Evolutionary conservation across 2,888 invertebrate genomes (phyloP).

Genomic region (Pachymerium ferrugineum): DNA sequence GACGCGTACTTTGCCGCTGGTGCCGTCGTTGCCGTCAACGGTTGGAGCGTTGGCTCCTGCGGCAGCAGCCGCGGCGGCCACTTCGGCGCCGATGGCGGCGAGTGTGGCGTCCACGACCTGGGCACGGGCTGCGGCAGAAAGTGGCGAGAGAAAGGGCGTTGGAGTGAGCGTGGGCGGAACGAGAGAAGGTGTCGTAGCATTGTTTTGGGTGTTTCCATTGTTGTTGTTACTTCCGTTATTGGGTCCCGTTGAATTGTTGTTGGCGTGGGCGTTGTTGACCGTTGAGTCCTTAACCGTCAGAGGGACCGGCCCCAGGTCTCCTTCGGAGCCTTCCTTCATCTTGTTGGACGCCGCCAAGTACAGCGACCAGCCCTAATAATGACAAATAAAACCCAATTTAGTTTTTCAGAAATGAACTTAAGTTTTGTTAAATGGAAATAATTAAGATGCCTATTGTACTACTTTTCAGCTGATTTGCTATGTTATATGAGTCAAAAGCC

Average conservation of each 20-base stretch:
- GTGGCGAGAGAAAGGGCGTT: slow-evolving; percentile 31
- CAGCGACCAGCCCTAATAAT: slow-evolving; percentile 34
- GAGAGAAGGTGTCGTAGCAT: slow-evolving; percentile 29
- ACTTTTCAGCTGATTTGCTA: too few relatives aligned
- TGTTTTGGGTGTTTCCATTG: background rate
- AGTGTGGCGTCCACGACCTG: slow-evolving; percentile 32
- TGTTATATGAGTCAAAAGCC: too few relatives aligned
- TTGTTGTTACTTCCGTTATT: background rate
- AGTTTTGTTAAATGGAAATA: too few relatives aligned
- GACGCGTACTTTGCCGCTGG: slow-evolving; percentile 28
- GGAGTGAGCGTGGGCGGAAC: slow-evolving; percentile 32
- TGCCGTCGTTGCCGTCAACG: slow-evolving; percentile 29
- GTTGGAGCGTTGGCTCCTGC: slow-evolving; percentile 29
- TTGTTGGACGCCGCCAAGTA: slow-evolving; percentile 25
- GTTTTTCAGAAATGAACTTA: too few relatives aligned
- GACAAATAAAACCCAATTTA: background rate
- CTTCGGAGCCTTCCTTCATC: slow-evolving; percentile 38
- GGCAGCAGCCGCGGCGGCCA: slow-evolving; percentile 31
- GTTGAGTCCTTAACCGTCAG: slow-evolving; percentile 31
- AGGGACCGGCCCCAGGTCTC: slow-evolving; percentile 34
- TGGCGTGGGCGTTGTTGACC: slow-evolving; percentile 30
- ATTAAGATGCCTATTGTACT: too few relatives aligned
- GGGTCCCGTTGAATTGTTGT: background rate
- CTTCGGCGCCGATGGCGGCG: slow-evolving; percentile 32
- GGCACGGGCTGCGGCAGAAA: slow-evolving; percentile 28